These are phyloP conservation scores for Ursus arctos DNA, from an alignment of 2,113 vertebrate species.

Conservation along the genomic window DNA sequence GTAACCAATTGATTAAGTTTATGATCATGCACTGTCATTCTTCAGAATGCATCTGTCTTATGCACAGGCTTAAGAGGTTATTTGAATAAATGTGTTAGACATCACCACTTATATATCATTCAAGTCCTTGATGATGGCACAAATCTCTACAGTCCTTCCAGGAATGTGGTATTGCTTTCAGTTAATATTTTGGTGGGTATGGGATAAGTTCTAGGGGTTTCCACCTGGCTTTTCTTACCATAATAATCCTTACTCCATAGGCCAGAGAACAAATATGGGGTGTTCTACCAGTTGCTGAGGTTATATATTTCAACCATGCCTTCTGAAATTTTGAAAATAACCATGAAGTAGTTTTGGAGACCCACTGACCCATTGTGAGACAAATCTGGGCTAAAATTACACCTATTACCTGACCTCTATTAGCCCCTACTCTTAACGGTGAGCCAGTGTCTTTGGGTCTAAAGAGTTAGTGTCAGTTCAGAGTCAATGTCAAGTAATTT, in stretches of 20 bases:
- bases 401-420: background rate
- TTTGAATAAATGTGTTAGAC: background rate
- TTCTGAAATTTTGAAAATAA: constrained; percentile 46
- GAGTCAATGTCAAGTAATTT: background rate
- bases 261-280: background rate
- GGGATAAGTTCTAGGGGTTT: background rate
- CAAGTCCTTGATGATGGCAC: background rate
- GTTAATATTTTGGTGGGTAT: background rate
- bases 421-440: background rate
- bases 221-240: background rate
- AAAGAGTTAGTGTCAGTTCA: background rate
- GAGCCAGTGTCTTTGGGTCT: background rate
- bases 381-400: background rate
- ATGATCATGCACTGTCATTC: background rate
- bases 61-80: background rate
- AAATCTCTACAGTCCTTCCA: background rate
- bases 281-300: background rate
- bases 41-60: background rate
- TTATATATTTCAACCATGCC: background rate
- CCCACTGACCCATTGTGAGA: background rate
- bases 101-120: background rate
- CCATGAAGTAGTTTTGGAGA: background rate
- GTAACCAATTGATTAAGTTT: background rate
- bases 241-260: background rate
- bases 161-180: background rate